Evolutionary conservation across 1,140 invertebrate genomes (phyloP), one percentile per base, ranked within the genome.

Genomic region (Anoplophora glabripennis): DNA sequence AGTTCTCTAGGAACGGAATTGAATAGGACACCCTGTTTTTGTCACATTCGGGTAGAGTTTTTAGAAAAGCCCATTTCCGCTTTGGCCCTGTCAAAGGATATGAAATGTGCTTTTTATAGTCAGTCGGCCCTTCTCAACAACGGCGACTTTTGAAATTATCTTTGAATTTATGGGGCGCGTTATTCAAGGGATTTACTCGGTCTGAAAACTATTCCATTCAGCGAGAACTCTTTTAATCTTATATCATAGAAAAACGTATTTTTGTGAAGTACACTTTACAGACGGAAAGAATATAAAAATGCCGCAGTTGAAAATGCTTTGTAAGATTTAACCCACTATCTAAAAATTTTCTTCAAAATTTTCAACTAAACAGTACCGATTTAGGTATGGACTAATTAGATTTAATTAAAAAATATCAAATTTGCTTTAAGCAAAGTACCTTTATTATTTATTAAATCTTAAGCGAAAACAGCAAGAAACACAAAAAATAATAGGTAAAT

Each of bases 41-140:
- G 28, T 11, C 33, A 28, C 12, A 12, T 42, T 8, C 37, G 18
- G 38, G 40, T 28, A 17, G 34, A 28, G 33, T 47, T 18, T 47
- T 47, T 28, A 28, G 14, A 49, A 38, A 52, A 52, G 11, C 15
- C 61, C 53, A 46, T 63, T 63, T 63, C 61, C 61, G 61, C 44
- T 58, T 51, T 42, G 33, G 38, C 18, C 42, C 56, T 63, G 61
- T 63, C 61, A 63, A 40, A 51, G 9, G 44, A 53, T 49, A 58
- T 63, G 56, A 63, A 63, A 63, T 58, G 61, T 58, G 61, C 45
- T 54, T 62, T 53, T 57, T 62, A 62, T 57, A 46, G 51, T 36
- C 49, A 53, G 57, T 62, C 60, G 53, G 38, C 55, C 56, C 61
- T 58, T 42, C 56, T 63, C 59, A 61, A 56, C 59, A 56, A 52